Percentiles rank a stretch among this genome's conserved stretches.
These are phyloP conservation scores for Oncopodura yosiiana DNA, from an alignment of 1,140 invertebrate genomes.

Conservation along the genomic window DNA sequence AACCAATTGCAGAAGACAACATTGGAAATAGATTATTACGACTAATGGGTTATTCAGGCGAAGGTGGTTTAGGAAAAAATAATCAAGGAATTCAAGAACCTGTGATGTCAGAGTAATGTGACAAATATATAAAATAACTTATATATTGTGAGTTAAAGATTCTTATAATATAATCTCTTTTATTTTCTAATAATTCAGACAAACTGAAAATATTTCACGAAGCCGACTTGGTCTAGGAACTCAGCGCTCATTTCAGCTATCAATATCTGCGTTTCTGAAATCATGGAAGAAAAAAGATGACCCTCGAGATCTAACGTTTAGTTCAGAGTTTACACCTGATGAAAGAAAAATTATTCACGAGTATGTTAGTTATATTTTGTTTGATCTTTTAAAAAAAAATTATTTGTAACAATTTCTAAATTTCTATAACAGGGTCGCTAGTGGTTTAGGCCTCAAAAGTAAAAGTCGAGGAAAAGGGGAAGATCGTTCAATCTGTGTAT, in stretches of 20 bases:
- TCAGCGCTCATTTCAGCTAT: conserved; percentile 37
- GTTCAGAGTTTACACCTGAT: conserved; percentile 57
- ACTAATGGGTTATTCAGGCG: conserved; percentile 70
- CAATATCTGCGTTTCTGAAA: conserved; percentile 37
- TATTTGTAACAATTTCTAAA: conserved; percentile 5
- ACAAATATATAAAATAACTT: neutral
- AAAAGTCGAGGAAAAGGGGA: conserved; percentile 48
- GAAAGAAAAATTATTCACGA: conserved; percentile 58
- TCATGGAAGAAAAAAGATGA: conserved; percentile 46
- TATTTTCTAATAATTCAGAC: neutral
- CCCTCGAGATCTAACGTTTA: conserved; percentile 54
- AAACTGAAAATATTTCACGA: neutral
- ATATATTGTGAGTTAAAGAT: neutral
- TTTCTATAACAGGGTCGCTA: conserved; percentile 38
- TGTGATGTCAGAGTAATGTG: too few relatives aligned
- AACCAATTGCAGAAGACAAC: conserved; percentile 43
- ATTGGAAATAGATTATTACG: conserved; percentile 61
- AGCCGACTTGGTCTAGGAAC: conserved; percentile 11
- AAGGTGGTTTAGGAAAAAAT: conserved; percentile 60
- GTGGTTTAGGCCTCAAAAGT: conserved; percentile 46
- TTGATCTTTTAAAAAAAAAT: neutral
- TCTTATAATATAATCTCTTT: neutral
- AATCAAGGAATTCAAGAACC: conserved; percentile 57
- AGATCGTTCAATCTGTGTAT: too few relatives aligned
- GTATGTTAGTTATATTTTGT: conserved; percentile 39